Base-by-base conservation (phyloP, 2,888 invertebrate genomes). In the Noctua pronuba region DNA sequence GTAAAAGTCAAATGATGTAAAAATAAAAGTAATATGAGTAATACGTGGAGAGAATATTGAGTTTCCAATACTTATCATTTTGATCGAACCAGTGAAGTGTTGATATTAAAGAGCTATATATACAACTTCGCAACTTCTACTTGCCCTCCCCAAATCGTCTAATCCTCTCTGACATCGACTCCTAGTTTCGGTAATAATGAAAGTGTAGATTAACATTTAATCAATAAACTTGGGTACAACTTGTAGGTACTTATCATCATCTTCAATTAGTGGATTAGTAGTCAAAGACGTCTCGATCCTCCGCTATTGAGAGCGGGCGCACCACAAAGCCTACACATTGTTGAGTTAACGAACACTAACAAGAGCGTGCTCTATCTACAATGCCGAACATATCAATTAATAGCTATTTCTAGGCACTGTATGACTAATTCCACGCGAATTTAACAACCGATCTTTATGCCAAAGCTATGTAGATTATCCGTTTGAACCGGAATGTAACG, bases 281-380 rank as follows among this genome's bases (percentile, higher is more conserved):
- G 83, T 75, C 82, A 75, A 65, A 80, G 79, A 71, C 70, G 80
- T 78, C 77, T 80, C 77, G 75, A 81, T 80, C 68, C 77, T 65
- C 76, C 62, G 66, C 74, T 82, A 77, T 88, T 75, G 67, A 88
- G 82, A 77, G 73, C 77, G 70, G 62, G 21, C 60, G 62, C 46
- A 31, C 77, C 73, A 84, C 87, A 85, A 85, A 84, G 86, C 83
- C 80, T 86, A 86, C 60, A 86, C 83, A 84, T 86, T 81, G 86
- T 81, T 84, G 77, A 82, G 85, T 86, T 88, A 88, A 88, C 88
- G 86, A 84, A 87, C 84, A 85, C 87, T 89, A 90, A 91, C 90
- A 87, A 83, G 85, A 87, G 84, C 92, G 92, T 93, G 93, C 88
- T 81, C 87, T 93, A 93, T 93, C 93, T 90, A 81, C 84, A 79